Evolutionary conservation across 1,140 invertebrate species (phyloP).

Genomic region (Geopemphigus sp.): DNA sequence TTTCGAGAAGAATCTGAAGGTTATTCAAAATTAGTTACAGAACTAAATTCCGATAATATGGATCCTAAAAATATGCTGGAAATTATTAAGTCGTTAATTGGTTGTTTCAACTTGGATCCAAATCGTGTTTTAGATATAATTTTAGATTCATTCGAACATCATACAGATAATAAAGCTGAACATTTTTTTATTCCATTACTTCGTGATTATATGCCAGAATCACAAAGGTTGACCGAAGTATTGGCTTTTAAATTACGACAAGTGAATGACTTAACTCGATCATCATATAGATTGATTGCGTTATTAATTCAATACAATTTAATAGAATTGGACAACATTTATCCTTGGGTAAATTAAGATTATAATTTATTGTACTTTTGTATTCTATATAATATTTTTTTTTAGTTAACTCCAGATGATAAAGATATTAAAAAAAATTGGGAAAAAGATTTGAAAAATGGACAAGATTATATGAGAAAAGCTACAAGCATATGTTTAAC

Average conservation of each 20-base stretch:
- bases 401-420: slow-evolving; percentile 80
- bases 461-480: slow-evolving; percentile 47
- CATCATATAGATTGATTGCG: slow-evolving; percentile 85
- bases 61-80: slow-evolving; percentile 60
- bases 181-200: slow-evolving; percentile 81
- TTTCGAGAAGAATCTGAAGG: slow-evolving; percentile 99
- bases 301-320: slow-evolving; percentile 84
- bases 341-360: slow-evolving; percentile 76
- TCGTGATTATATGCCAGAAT: slow-evolving; percentile 80
- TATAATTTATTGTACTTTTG: neutral
- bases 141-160: slow-evolving; percentile 93
- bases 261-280: slow-evolving; percentile 68
- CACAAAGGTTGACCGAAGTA: slow-evolving; percentile 84
- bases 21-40: slow-evolving; percentile 95
- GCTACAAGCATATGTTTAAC: slow-evolving; percentile 77
- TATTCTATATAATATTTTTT: slow-evolving; percentile 51
- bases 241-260: slow-evolving; percentile 84
- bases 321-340: slow-evolving; percentile 83
- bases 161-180: slow-evolving; percentile 66
- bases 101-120: slow-evolving; percentile 98
- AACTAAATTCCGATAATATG: slow-evolving; percentile 74
- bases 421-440: slow-evolving; percentile 75
- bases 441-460: slow-evolving; percentile 77
- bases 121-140: slow-evolving; percentile 96
- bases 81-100: slow-evolving; percentile 89